These are phyloP conservation scores for Toxotes lorentzi DNA, from an alignment of 2,797 vertebrate genomes.

Conservation along the genomic window DNA sequence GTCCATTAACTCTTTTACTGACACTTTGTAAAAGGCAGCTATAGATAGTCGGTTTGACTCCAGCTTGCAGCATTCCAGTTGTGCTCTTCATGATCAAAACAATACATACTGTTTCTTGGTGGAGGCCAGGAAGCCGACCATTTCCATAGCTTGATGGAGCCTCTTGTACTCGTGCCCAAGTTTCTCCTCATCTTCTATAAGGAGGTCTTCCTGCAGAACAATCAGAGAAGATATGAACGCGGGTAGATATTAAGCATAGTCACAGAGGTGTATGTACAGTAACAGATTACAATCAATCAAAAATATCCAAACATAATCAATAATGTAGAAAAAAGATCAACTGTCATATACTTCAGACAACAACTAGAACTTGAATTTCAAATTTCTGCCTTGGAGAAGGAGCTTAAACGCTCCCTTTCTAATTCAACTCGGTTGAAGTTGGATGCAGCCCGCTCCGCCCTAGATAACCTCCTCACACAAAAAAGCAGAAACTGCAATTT, in stretches of 20 bases:
- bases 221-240: not conserved
- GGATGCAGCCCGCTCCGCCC: no score
- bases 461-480: no score
- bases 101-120: conserved; percentile 93
- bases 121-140: conserved; percentile 96
- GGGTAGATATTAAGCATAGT: not conserved
- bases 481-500: no score
- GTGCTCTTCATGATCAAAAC: not conserved
- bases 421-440: no score
- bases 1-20: not conserved
- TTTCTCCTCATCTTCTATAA: conserved; percentile 89
- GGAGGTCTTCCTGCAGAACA: conserved; percentile 86
- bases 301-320: not conserved
- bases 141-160: conserved; percentile 98
- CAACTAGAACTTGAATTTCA: no score
- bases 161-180: conserved; percentile 91
- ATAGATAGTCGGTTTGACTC: not conserved
- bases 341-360: no score
- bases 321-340: no score
- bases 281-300: not conserved
- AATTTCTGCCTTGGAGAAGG: no score
- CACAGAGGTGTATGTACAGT: not conserved
- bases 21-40: not conserved
- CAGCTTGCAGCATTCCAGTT: not conserved
- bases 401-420: no score